Conservation (phyloP, 35 echinoderm and acorn worm genomes). For the Apostichopus parvimensis region DNA sequence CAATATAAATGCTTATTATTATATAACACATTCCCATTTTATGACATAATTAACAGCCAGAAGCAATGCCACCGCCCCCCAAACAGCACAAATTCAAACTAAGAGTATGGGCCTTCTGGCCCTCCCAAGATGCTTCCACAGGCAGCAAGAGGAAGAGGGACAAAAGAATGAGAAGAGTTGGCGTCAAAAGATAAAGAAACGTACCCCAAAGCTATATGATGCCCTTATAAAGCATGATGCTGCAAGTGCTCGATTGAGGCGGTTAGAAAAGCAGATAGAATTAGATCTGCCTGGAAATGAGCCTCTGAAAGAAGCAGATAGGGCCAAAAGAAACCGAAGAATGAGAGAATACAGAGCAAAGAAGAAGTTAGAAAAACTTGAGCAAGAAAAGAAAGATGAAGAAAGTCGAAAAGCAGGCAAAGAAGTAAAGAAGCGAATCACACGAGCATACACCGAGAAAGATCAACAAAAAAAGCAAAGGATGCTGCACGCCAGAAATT, state of each 20-base stretch:
- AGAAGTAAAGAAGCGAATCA: background rate
- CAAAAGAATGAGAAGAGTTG: background rate
- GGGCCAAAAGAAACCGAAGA: background rate
- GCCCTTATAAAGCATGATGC: constrained; percentile 6
- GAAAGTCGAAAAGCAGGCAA: background rate
- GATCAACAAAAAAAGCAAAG: background rate
- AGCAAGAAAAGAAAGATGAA: background rate
- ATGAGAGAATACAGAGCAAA: background rate
- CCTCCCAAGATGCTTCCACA: background rate
- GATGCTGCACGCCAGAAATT: constrained; percentile 6
- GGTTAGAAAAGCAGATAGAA: background rate
- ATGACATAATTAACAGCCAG: no score
- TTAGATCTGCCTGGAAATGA: background rate
- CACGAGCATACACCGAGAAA: background rate
- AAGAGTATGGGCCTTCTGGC: background rate
- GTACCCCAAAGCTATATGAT: background rate
- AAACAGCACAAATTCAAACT: background rate
- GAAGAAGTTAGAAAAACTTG: background rate
- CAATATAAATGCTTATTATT: no score
- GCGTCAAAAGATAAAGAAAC: background rate
- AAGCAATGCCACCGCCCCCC: background rate
- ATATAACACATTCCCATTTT: no score
- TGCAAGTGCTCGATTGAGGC: background rate
- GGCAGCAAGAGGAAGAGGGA: background rate
- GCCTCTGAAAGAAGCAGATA: background rate